phyloP scores from a whole-genome alignment of 1,140 invertebrate genomes.

The Anthonomus grandis region DNA sequence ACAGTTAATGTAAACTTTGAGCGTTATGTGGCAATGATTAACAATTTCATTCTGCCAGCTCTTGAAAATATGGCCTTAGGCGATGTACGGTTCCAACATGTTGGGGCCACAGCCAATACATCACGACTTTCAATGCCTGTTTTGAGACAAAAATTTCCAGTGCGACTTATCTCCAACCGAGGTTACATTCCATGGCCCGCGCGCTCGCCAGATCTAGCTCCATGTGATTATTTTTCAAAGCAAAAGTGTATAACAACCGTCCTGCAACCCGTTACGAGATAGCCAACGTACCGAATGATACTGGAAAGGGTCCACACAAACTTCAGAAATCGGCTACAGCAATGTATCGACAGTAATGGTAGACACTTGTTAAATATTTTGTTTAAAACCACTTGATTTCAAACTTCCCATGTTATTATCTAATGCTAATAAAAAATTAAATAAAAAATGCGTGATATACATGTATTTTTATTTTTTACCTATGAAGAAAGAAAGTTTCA shows the following conservation, averaged over 20 bases:
- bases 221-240: conserved; percentile 24
- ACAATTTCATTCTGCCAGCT: conserved; percentile 33
- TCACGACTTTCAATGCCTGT: conserved; percentile 1
- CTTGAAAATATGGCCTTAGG: conserved; percentile 6
- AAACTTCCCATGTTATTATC: no score
- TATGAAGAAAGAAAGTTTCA: not conserved
- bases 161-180: conserved; percentile 4
- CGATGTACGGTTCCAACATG: conserved; percentile 19
- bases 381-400: no score
- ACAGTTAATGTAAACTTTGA: conserved; percentile 21
- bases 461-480: not conserved
- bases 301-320: not conserved
- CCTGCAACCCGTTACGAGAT: conserved; percentile 14
- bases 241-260: conserved; percentile 8
- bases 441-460: not conserved
- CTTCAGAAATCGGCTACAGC: not conserved
- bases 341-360: conserved; percentile 1
- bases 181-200: conserved; percentile 40
- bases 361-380: conserved; percentile 1
- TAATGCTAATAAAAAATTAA: not conserved
- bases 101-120: conserved; percentile 10
- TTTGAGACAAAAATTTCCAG: conserved; percentile 13
- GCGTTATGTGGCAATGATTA: conserved; percentile 23
- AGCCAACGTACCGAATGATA: conserved; percentile 18
- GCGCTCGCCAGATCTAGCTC: conserved; percentile 33